Base-by-base conservation (phyloP, 2,113 vertebrate genomes). In the Vidua chalybeata region DNA sequence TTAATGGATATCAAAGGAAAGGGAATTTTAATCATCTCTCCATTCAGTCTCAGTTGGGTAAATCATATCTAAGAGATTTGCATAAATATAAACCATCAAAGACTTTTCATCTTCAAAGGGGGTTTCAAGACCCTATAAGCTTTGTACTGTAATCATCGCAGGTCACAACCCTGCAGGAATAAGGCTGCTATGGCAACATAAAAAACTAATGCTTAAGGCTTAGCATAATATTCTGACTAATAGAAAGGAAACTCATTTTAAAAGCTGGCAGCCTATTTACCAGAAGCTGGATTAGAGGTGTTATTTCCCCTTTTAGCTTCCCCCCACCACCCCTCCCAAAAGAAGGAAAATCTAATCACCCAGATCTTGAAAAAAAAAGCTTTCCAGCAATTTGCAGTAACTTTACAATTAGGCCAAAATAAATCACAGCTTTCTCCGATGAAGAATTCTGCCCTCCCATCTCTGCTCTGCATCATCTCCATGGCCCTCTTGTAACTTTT, bases 81-180 rank as follows among this genome's bases (percentile, higher is more conserved):
- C 99, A 99, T 99, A 99, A 99, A 99, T 99, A 99, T 99, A 99
- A 99, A 99, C 99, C 99, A 99, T 99, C 99, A 99, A 99, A 99
- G 99, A 99, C 99, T 99, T 99, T 99, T 99, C 99, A 99, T 99
- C 99, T 99, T 99, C 99, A 99, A 99, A 99, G 99, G 98, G 99
- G 98, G 99, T 99, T 99, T 99, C 99, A 99, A 99, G 99, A 99
- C 99, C 99, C 99, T 99, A 99, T 99, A 99, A 99, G 99, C 99
- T 99, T 99, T 99, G 99, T 99, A 99, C 99, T 99, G 99, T 99
- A 99, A 99, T 99, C 99, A 99, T 99, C 98, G 98, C 98, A 99
- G 99, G 99, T 99, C 99, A 99, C 98, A 99, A 99, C 99, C 99
- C 99, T 99, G 99, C 99, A 99, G 99, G 99, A 99, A 99, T 98